Evolutionary conservation across 2,113 vertebrate species (phyloP), one percentile per base, ranked within the genome.

Genomic region (Sinocyclocheilus anshuiensis): DNA sequence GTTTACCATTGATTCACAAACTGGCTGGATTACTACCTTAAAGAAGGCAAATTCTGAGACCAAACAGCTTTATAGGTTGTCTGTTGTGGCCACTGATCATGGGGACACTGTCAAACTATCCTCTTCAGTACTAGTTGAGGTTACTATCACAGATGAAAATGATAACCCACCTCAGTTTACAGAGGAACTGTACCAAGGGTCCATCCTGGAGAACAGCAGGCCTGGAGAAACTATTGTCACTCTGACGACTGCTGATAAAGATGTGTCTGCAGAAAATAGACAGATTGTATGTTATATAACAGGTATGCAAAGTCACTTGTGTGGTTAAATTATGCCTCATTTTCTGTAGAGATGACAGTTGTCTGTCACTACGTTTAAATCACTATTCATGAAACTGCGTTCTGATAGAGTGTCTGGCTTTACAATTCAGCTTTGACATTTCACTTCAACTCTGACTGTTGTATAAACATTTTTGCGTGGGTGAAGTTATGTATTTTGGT

Each of bases 241-340:
- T 1, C 94, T 99, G 92, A 96, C 94, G 29, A 98, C 96, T 76
- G 86, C 93, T 0, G 98, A 99, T 48, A 92, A 94, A 0, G 98
- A 99, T 59, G 91, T 98, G 76, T 95, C 97, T 0, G 94, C 96
- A 90, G 95, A 96, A 90, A 98, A 98, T 91, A 96, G 97, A 13
- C 94, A 96, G 0, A 94, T 98, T 89, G 96, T 94, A 0, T 99
- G 98, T 92, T 99, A 99, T 90, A 98, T 99, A 89, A 99, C 97
- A 90, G 98, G 98, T 99, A 90, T 91, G 96, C 81, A 79, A 50
- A 77, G 24, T 20, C 45, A 48, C 45, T 48, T 48, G 10, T 48
- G 45, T 12, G 1, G 45, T 48, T 48, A 4, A 33, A 10, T 55
- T 5, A 1, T 55, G 8, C 1, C 6, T 20, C 18, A 33, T 33